Base-by-base conservation (phyloP, 35 echinoderm and acorn worm genomes). In the Amphiura filiformis region DNA sequence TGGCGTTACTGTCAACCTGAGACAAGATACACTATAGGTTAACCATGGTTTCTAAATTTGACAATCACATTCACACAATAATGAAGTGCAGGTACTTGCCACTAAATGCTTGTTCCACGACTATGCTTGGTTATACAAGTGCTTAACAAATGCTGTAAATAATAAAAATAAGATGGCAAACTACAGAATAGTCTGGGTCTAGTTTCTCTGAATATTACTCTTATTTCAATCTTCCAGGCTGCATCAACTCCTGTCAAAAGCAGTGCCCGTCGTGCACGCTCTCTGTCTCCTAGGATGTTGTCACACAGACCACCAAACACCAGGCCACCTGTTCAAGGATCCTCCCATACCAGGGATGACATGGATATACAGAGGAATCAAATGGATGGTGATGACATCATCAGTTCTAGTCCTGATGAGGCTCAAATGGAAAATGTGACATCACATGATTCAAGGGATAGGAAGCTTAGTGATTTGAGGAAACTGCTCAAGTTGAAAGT, bases 401-500 rank as follows among this genome's bases (percentile, higher is more conserved):
- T 70, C 28, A 70, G 61, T 70, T 5, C 61, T 11, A 70, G 61
- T 30, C 61, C 61, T 26, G 61, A 70, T 18, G 61, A 70, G 61
- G 61, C 61, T 70, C 61, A 70, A 3, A 2, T 26, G 1, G 61
- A 30, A n/a, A 70, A 1, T 26, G 28, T 11, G n/a, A n/a, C n/a
- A 13, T 18, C 61, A 2, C 61, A 70, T 5, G 61, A 70, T n/a
- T 23, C 15, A 26, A 70, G 28, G 7, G 86, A 61, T 64, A 84
- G 87, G 36, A 93, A 90, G 35, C 56, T 91, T 26, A 49, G 56
- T 52, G 90, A 93, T 26, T 37, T 97, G 20, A 86, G 90, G 75
- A 97, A 93, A 89, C 82, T 97, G 1, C 36, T 97, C n/a, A 84
- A 81, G 70, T 64, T 97, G 0, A 97, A 97, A 91, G 94, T 97